Conservation (phyloP, 2,113 vertebrate species). For the Pelmatolapia mariae region DNA sequence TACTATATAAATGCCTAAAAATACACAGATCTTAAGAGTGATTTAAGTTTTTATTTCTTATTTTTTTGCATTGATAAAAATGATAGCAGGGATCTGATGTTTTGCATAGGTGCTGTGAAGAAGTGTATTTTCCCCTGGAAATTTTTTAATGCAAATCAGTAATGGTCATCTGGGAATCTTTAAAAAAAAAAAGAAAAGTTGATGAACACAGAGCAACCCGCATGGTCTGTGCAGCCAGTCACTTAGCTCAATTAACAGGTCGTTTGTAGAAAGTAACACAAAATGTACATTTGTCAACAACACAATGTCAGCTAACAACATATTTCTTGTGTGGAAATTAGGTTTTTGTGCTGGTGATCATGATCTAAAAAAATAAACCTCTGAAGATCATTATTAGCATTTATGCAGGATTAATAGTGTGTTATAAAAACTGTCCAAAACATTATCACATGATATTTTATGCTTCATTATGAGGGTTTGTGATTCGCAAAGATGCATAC, state of each 20-base stretch:
- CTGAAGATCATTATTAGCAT: not conserved
- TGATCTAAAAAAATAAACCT: not conserved
- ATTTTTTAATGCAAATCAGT: accelerated
- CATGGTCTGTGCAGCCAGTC: not conserved
- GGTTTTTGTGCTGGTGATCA: not conserved
- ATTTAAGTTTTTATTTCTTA: not conserved
- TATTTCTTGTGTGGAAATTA: not conserved
- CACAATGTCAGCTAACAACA: accelerated
- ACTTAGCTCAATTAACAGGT: not conserved
- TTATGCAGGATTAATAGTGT: not conserved
- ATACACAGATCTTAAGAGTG: not conserved
- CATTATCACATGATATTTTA: not conserved
- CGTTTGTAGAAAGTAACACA: accelerated
- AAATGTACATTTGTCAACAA: not conserved
- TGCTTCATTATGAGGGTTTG: not conserved
- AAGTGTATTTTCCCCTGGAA: not conserved
- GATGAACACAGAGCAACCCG: not conserved
- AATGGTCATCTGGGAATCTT: not conserved
- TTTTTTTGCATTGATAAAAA: not conserved
- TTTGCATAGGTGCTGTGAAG: not conserved
- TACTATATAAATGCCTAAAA: not conserved
- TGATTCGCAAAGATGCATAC: not conserved
- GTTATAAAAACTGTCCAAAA: not conserved
- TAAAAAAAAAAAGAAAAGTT: not conserved
- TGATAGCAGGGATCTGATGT: not conserved